A percentile compares a stretch with the other conserved stretches of the same genome.
phyloP scores from a whole-genome alignment of 2,888 invertebrate species.

The Troides aeacus region DNA sequence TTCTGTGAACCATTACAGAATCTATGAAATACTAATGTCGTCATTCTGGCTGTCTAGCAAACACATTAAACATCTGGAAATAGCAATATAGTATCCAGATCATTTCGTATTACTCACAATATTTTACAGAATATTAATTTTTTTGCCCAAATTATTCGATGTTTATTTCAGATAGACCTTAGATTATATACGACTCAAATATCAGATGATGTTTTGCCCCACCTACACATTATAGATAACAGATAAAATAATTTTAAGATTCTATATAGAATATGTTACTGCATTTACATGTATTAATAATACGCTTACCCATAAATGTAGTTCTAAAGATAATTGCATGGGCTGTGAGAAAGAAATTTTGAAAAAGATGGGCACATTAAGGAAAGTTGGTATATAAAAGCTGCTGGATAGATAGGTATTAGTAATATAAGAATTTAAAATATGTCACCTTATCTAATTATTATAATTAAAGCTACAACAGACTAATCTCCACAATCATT shows the following conservation, averaged over 20 bases:
- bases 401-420: constrained; percentile 2
- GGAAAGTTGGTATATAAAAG: constrained; percentile 6
- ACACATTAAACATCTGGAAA: too few species aligned
- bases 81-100: too few species aligned
- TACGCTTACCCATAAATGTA: constrained; percentile 11
- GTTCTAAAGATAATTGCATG: constrained; percentile 10
- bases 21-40: too few species aligned
- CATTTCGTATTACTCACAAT: too few species aligned
- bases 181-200: background rate
- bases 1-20: too few species aligned
- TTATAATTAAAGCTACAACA: background rate
- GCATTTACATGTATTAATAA: constrained; percentile 22
- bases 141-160: too few species aligned
- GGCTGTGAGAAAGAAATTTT: constrained; percentile 19
- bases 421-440: background rate
- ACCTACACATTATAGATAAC: background rate
- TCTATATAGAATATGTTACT: background rate
- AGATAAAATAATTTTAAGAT: background rate
- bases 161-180: background rate
- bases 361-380: constrained; percentile 14
- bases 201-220: background rate
- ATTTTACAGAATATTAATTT: too few species aligned
- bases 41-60: too few species aligned
- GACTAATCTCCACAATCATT: background rate
- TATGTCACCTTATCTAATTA: background rate